Conservation (phyloP, 2,797 vertebrate species). For the Darevskia nairensis region DNA sequence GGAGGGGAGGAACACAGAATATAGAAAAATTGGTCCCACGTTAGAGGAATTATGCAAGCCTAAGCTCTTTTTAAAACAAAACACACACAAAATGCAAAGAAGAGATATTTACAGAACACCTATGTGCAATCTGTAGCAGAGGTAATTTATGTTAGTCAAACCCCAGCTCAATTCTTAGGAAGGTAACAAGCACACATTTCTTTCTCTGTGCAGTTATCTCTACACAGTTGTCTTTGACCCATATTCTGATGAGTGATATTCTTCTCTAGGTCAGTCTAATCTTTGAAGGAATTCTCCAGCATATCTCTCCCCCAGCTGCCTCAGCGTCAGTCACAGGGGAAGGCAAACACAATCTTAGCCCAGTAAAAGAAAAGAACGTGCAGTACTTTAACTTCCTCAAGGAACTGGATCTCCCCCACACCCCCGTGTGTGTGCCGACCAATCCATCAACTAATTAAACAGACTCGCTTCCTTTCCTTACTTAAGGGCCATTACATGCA, state of each 20-base stretch:
- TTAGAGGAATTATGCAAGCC: neutral
- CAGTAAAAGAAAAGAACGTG: neutral
- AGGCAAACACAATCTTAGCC: neutral
- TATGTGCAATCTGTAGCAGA: neutral
- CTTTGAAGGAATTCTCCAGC: neutral
- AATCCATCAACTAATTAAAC: slow-evolving; percentile 29
- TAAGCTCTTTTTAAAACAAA: neutral
- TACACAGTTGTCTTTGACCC: slow-evolving; percentile 5
- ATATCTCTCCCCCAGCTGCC: slow-evolving; percentile 1
- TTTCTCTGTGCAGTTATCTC: neutral
- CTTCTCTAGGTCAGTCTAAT: slow-evolving; percentile 47
- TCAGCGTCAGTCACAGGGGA: neutral
- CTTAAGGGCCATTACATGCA: neutral
- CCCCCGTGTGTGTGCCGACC: neutral
- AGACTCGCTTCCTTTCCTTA: neutral
- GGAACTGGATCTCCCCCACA: slow-evolving; percentile 23
- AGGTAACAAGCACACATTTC: neutral
- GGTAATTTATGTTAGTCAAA: neutral
- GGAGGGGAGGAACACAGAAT: neutral
- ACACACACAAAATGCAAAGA: neutral
- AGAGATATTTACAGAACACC: neutral
- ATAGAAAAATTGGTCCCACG: neutral
- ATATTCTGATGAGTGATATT: slow-evolving; percentile 29
- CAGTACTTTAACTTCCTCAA: slow-evolving; percentile 5
- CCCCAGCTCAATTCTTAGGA: neutral